Percentiles rank a stretch among this genome's conserved stretches.
Conservation (phyloP, 2,113 vertebrate species). For the Heptranchias perlo region DNA sequence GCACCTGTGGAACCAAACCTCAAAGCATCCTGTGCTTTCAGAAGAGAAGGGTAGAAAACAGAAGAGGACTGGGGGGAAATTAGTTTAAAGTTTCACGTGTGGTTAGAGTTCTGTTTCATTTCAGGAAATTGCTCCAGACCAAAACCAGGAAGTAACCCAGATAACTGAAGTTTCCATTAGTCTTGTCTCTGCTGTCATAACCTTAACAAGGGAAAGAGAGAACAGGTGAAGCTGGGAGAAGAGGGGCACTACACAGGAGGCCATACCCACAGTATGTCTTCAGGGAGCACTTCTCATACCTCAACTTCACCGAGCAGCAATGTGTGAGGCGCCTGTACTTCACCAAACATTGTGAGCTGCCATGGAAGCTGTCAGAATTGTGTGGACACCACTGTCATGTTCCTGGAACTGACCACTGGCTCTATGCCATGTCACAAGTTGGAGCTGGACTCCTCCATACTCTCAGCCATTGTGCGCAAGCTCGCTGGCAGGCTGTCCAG, state of each 20-base stretch:
- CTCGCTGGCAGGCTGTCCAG: neutral
- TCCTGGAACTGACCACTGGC: neutral
- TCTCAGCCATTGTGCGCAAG: neutral
- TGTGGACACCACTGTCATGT: neutral
- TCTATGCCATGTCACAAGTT: neutral
- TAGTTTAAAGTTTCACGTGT: neutral
- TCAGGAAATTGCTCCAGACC: neutral
- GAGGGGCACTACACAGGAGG: too few relatives aligned
- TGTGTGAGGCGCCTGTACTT: too few relatives aligned
- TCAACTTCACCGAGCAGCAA: too few relatives aligned
- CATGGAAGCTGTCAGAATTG: neutral
- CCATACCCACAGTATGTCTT: too few relatives aligned
- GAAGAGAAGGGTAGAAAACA: neutral
- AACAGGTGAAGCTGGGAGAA: too few relatives aligned
- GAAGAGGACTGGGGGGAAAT: neutral
- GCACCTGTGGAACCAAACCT: neutral
- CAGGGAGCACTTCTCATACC: too few relatives aligned
- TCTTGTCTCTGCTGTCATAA: neutral
- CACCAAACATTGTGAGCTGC: too few relatives aligned
- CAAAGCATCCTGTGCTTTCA: neutral
- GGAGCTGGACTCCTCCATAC: too few relatives aligned
- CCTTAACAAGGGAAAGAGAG: neutral
- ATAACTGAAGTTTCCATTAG: neutral
- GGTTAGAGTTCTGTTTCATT: neutral
- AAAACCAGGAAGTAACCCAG: neutral